A percentile compares a stretch with the other conserved stretches of the same genome.
These are phyloP conservation scores for Heterocephalus glaber DNA, from an alignment of 2,113 vertebrate genomes.

Conservation along the genomic window DNA sequence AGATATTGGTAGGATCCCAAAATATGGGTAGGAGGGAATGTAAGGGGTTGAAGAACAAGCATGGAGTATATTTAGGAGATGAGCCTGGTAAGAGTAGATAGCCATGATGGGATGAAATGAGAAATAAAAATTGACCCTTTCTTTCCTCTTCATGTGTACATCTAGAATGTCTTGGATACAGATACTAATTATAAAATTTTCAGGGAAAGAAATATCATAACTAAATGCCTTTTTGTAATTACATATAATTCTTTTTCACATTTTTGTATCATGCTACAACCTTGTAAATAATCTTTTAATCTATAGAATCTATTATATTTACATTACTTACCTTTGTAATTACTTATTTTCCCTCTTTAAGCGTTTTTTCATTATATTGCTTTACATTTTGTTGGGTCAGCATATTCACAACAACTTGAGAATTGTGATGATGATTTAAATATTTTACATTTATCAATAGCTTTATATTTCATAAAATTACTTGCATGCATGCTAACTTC, in stretches of 20 bases:
- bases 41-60: background rate
- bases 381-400: background rate
- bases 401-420: background rate
- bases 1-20: background rate
- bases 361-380: background rate
- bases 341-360: background rate
- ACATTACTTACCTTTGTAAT: background rate
- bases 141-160: background rate
- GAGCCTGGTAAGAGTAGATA: background rate
- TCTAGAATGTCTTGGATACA: background rate
- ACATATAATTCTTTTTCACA: background rate
- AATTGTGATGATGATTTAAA: background rate
- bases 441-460: background rate
- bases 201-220: background rate
- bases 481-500: background rate
- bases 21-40: background rate
- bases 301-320: background rate
- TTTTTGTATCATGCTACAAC: background rate
- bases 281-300: background rate
- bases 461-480: background rate
- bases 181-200: background rate
- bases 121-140: background rate
- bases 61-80: background rate
- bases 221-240: background rate
- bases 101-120: background rate